Conservation (phyloP, 2,113 vertebrate genomes). For the Tonatia bakeri region DNA sequence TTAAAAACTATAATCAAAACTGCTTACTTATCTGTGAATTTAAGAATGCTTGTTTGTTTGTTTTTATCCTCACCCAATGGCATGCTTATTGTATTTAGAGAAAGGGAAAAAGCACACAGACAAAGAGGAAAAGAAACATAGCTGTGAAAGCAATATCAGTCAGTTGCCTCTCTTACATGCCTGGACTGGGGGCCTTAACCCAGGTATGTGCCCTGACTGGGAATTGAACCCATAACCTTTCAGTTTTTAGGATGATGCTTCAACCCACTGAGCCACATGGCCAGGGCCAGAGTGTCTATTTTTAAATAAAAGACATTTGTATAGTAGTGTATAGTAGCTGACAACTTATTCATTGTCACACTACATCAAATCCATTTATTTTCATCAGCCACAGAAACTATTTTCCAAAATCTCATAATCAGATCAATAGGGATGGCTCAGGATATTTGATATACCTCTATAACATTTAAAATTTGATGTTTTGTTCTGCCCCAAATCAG, state of each 20-base stretch:
- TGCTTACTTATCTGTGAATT: background rate
- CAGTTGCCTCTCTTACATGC: too few species aligned
- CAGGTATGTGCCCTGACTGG: too few species aligned
- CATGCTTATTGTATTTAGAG: too few species aligned
- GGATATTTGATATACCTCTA: background rate
- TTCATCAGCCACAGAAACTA: background rate
- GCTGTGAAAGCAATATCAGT: too few species aligned
- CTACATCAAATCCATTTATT: background rate
- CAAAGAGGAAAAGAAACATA: too few species aligned
- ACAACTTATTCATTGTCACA: background rate
- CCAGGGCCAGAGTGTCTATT: background rate
- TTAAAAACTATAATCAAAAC: background rate
- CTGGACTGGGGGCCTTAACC: too few species aligned
- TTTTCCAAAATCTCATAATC: background rate
- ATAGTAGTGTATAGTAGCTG: background rate
- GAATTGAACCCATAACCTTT: too few species aligned
- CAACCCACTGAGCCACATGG: too few species aligned
- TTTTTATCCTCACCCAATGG: too few species aligned
- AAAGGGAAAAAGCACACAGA: too few species aligned
- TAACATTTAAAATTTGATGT: background rate
- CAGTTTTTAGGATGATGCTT: too few species aligned
- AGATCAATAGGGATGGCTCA: background rate
- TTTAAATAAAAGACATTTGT: background rate
- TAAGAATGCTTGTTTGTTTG: background rate
- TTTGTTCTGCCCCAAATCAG: background rate